Evolutionary conservation across 2,888 invertebrate species (phyloP).

Genomic region (Leptopilina syphax): DNA sequence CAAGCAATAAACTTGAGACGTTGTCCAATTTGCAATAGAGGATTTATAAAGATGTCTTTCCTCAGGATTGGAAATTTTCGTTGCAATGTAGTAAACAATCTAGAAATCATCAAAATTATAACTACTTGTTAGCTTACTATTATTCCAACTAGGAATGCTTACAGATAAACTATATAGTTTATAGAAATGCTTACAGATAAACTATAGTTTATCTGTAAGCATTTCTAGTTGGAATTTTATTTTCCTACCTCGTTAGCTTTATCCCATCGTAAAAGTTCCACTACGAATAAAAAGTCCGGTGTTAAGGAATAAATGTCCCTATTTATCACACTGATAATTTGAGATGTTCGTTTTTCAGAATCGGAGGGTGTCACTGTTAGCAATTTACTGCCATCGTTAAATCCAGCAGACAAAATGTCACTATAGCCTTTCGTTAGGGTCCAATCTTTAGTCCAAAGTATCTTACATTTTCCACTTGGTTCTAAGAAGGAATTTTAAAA

Average conservation of each 20-base stretch:
- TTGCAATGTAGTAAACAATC: conserved; percentile 1
- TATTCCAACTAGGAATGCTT: too few relatives aligned
- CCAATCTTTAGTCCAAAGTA: conserved; percentile 27
- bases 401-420: conserved; percentile 9
- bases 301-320: not conserved
- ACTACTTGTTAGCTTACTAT: too few relatives aligned
- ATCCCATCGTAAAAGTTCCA: conserved; percentile 9
- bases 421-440: conserved; percentile 3
- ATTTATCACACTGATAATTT: not conserved
- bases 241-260: not conserved
- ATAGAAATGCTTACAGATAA: too few relatives aligned
- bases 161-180: too few relatives aligned
- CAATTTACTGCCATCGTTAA: not conserved
- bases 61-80: not conserved
- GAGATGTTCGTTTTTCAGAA: not conserved
- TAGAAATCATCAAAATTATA: not conserved
- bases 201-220: too few relatives aligned
- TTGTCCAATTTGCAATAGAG: not conserved
- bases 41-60: conserved; percentile 23
- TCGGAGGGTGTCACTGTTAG: conserved; percentile 20
- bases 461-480: conserved; percentile 16
- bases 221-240: too few relatives aligned
- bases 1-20: not conserved
- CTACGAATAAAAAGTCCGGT: not conserved
- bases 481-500: not conserved